These are phyloP conservation scores for Drosophila nr. perissopoda DNA, from an alignment of 2,888 invertebrate species.

Conservation along the genomic window DNA sequence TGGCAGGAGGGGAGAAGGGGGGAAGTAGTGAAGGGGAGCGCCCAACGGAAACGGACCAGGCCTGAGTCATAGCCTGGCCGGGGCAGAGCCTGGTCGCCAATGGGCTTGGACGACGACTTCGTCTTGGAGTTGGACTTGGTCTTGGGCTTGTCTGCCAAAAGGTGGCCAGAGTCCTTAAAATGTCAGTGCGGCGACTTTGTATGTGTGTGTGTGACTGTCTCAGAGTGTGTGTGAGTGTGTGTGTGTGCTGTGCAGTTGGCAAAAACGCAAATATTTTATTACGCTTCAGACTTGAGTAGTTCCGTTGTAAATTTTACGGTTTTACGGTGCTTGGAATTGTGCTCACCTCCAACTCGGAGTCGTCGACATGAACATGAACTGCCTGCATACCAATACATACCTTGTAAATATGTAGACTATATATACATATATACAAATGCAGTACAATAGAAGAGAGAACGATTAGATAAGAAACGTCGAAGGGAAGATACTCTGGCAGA, in stretches of 20 bases:
- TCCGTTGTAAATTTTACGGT: conserved; percentile 81
- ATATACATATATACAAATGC: conserved; percentile 1
- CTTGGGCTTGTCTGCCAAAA: conserved; percentile 40
- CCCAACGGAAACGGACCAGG: conserved; percentile 61
- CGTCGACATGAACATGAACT: conserved; percentile 42
- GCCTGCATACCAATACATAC: conserved; percentile 36
- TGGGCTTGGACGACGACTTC: conserved; percentile 50
- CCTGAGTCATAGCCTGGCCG: conserved; percentile 70
- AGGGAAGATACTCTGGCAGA: background rate
- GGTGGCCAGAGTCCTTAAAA: conserved; percentile 59
- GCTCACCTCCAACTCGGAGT: conserved; percentile 43
- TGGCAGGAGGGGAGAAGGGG: conserved; percentile 7
- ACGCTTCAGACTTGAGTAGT: conserved; percentile 82
- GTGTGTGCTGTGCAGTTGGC: conserved; percentile 58
- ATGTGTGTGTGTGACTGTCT: conserved; percentile 1
- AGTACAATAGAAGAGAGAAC: background rate
- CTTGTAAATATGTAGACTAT: conserved; percentile 22
- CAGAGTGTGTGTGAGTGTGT: background rate
- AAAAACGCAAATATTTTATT: conserved; percentile 82
- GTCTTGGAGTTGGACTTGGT: conserved; percentile 21
- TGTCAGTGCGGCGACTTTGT: conserved; percentile 53
- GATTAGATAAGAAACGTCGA: background rate
- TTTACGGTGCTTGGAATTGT: conserved; percentile 70
- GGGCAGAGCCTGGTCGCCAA: conserved; percentile 14
- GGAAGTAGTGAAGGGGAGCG: conserved; percentile 20